These are phyloP conservation scores for Pilophorus perplexus DNA, from an alignment of 2,888 invertebrate species.

Conservation along the genomic window DNA sequence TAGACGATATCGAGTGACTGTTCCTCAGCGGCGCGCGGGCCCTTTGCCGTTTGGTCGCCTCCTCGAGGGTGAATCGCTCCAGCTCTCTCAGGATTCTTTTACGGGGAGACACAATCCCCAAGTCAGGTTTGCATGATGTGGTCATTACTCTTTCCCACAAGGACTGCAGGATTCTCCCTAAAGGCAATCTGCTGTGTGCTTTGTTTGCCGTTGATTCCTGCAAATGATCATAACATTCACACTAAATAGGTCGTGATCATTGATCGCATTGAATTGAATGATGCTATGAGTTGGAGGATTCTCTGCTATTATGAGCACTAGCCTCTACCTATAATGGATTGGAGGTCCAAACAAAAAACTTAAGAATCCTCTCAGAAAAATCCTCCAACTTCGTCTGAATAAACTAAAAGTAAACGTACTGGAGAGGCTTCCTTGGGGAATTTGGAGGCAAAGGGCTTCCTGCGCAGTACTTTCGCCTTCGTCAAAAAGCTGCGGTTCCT, in stretches of 20 bases:
- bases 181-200: conserved; percentile 25
- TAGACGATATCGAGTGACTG: conserved; percentile 82
- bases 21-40: conserved; percentile 55
- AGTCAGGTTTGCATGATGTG: conserved; percentile 51
- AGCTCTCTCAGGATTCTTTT: conserved; percentile 79
- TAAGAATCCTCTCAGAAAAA: not conserved
- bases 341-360: too few species aligned
- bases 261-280: not conserved
- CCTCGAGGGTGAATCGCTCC: conserved; percentile 71
- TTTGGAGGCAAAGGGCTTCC: conserved; percentile 64
- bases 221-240: too few species aligned
- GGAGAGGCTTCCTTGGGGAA: conserved; percentile 13
- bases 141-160: conserved; percentile 49
- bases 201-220: conserved; percentile 31
- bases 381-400: too few species aligned
- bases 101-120: conserved; percentile 72
- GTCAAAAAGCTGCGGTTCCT: conserved; percentile 48
- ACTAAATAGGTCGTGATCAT: not conserved
- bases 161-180: conserved; percentile 48
- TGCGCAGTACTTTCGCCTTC: conserved; percentile 57
- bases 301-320: too few species aligned
- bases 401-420: conserved; percentile 7
- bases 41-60: conserved; percentile 58
- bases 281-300: not conserved
- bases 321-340: too few species aligned